These are phyloP conservation scores for Chloropsis cyanopogon DNA, from an alignment of 2,113 vertebrate species.

Conservation along the genomic window DNA sequence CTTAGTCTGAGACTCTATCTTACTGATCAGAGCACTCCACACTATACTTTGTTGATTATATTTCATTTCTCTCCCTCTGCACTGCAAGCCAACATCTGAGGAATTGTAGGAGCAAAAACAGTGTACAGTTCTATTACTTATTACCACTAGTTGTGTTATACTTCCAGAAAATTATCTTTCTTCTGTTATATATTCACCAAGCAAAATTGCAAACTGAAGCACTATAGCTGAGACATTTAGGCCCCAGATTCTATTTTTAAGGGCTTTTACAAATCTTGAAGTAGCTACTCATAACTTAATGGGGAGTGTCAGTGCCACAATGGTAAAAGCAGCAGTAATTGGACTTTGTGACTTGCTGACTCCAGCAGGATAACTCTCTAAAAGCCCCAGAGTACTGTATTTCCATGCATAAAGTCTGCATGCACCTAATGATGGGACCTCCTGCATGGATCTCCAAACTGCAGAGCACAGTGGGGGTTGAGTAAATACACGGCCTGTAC, in stretches of 20 bases:
- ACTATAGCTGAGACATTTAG: neutral
- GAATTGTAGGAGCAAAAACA: neutral
- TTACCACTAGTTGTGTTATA: neutral
- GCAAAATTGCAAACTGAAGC: neutral
- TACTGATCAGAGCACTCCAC: neutral
- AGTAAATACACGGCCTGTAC: neutral
- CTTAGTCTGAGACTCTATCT: neutral
- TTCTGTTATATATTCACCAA: neutral
- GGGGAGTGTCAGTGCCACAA: neutral
- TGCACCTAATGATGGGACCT: fast-evolving
- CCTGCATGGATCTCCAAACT: neutral
- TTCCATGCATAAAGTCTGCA: neutral
- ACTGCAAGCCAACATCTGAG: neutral
- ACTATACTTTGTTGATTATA: neutral
- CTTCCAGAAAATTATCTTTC: neutral
- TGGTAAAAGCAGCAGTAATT: neutral
- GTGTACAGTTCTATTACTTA: neutral
- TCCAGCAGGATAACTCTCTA: neutral
- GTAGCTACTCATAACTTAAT: neutral
- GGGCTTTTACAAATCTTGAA: neutral
- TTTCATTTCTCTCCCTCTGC: neutral
- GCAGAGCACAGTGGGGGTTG: neutral
- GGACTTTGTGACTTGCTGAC: neutral
- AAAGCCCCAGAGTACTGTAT: fast-evolving
- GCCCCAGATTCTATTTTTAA: neutral